Evolutionary conservation across 1,140 invertebrate species (phyloP), one percentile per base, ranked within the genome.

Genomic region (Pygmarrhopalites habei): DNA sequence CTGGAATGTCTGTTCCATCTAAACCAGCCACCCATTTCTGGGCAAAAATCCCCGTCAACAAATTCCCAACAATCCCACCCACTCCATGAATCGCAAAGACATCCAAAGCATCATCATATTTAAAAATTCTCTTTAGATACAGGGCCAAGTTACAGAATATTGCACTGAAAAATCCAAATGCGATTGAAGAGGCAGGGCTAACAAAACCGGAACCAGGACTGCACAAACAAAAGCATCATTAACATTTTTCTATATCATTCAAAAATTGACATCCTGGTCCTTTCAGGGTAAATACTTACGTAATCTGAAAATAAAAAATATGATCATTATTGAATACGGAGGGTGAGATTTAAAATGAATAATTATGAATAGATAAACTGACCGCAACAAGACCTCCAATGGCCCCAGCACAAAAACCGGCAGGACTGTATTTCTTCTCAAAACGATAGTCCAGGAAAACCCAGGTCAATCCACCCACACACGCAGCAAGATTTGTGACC

Each of bases 31-130:
- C 55, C 15, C 21, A 23, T 59, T 71, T 71, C 26, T 68, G 61
- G 5, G 69, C 69, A 57, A 71, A 71, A 30, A 71, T 56, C 15
- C 69, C 69, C 25, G 60, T 65, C 14, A 66, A 41, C 21, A 64
- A 44, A 26, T 71, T 71, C 21, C 69, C 69, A 15, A 71, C 56
- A 19, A 71, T 71, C 19, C 66, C 69, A 26, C 69, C 69, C 1
- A 65, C 64, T 12, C 69, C 69, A 35, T 71, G 69, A 46, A 71
- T 66, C 21, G 69, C 69, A 59, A 68, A 71, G 0, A 71, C 69
- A 44, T 71, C 69, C 10, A 71, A 28, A 14, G 69, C 69, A 62
- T 71, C 69, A 60, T 71, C 69, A 26, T 68, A 71, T 12, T 65
- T 5, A 3, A 68, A 41, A 12, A 49, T 56, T 26, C 66, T 57